Percentiles rank a stretch among this genome's conserved stretches.
These are phyloP conservation scores for Lamellibrachia satsuma DNA, from an alignment of 2,888 invertebrate genomes.

Conservation along the genomic window DNA sequence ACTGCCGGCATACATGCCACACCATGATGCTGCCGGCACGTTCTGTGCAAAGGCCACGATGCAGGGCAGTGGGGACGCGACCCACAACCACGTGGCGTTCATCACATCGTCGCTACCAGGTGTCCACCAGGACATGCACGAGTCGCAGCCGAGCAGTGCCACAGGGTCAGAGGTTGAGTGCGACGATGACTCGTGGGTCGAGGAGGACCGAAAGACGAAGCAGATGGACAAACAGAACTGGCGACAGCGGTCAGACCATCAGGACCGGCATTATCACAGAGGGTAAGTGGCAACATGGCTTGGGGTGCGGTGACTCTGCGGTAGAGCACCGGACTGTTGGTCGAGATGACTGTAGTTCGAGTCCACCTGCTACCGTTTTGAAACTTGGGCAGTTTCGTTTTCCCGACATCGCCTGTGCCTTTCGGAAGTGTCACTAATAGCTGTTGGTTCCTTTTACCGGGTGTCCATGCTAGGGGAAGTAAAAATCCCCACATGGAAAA, in stretches of 20 bases:
- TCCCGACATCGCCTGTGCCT: too few species aligned
- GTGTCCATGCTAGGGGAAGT: too few species aligned
- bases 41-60: not conserved
- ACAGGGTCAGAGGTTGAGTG: not conserved
- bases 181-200: not conserved
- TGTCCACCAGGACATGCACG: not conserved
- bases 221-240: not conserved
- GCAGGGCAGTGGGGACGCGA: not conserved
- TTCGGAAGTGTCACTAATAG: too few species aligned
- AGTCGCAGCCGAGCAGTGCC: not conserved
- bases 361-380: too few species aligned
- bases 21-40: not conserved
- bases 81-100: not conserved
- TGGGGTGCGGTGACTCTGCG: not conserved
- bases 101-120: not conserved
- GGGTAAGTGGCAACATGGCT: not conserved
- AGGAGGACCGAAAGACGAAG: not conserved
- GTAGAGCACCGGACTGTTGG: not conserved
- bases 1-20: not conserved
- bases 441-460: too few species aligned
- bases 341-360: not conserved
- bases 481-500: too few species aligned
- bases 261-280: not conserved
- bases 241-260: not conserved
- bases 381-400: too few species aligned